Conservation (phyloP, 2,113 vertebrate genomes). For the Salvelinus sp. region DNA sequence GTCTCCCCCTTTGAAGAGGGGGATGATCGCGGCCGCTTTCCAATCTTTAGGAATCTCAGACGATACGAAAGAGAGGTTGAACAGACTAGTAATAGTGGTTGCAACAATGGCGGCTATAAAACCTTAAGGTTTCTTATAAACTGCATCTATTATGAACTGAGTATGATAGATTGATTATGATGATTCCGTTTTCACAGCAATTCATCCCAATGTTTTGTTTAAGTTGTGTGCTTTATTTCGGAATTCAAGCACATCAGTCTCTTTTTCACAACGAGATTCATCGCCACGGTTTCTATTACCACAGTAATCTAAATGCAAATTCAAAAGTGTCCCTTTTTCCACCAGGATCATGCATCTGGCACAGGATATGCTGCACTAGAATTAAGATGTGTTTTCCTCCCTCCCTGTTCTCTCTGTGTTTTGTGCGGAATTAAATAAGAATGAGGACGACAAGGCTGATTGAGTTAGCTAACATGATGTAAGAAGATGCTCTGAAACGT, state of each 20-base stretch:
- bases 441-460: constrained; percentile 46
- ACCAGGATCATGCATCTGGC: constrained; percentile 65
- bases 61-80: too few species aligned
- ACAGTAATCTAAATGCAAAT: constrained; percentile 84
- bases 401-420: constrained; percentile 31
- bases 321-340: constrained; percentile 65
- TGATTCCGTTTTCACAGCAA: constrained; percentile 33
- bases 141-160: constrained; percentile 23
- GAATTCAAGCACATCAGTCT: constrained; percentile 70
- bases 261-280: constrained; percentile 68
- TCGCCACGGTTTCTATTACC: constrained; percentile 73
- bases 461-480: constrained; percentile 52
- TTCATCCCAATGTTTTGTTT: constrained; percentile 54
- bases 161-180: constrained; percentile 28
- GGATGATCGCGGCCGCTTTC: too few species aligned
- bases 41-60: too few species aligned
- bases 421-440: constrained; percentile 49
- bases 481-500: constrained; percentile 29
- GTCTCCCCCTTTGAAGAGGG: too few species aligned
- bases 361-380: constrained; percentile 54
- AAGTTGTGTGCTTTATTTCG: constrained; percentile 65
- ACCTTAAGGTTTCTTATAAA: neutral
- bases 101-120: too few species aligned
- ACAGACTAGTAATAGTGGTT: too few species aligned
- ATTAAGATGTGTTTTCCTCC: constrained; percentile 54